These are phyloP conservation scores for Hirundichthys speculiger DNA, from an alignment of 2,113 vertebrate species.

Conservation along the genomic window DNA sequence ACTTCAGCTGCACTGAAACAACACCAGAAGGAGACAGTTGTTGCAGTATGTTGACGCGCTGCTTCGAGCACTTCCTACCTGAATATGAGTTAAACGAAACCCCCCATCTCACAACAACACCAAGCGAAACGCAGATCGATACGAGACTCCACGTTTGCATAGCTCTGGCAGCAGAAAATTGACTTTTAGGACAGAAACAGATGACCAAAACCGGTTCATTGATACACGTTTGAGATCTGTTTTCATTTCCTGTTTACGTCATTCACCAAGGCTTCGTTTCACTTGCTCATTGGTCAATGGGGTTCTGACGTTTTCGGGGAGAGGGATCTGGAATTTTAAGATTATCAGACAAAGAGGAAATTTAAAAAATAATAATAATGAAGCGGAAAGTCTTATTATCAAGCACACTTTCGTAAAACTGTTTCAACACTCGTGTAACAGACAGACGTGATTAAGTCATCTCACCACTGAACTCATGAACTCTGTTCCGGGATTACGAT, in stretches of 20 bases:
- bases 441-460: too few species aligned
- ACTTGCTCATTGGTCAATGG: conserved; percentile 46
- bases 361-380: too few species aligned
- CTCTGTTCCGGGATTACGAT: too few species aligned
- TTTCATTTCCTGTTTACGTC: conserved; percentile 69
- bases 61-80: conserved; percentile 76
- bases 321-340: conserved; percentile 26
- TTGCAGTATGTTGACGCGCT: too few species aligned
- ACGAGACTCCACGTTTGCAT: conserved; percentile 90
- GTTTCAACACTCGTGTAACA: too few species aligned
- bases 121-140: conserved; percentile 81
- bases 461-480: too few species aligned
- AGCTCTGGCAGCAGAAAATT: neutral
- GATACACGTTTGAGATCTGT: conserved; percentile 9
- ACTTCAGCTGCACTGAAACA: neutral
- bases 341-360: neutral
- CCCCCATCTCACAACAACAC: conserved; percentile 88
- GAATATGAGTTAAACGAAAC: conserved; percentile 95
- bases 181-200: conserved; percentile 5
- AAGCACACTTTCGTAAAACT: too few species aligned
- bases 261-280: conserved; percentile 32
- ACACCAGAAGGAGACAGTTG: too few species aligned
- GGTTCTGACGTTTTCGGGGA: conserved; percentile 29
- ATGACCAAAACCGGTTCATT: neutral
- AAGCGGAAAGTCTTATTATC: too few species aligned